Evolutionary conservation across 1,140 invertebrate genomes (phyloP), one percentile per base, ranked within the genome.

Genomic region (Mizuhopecten yessoensis): DNA sequence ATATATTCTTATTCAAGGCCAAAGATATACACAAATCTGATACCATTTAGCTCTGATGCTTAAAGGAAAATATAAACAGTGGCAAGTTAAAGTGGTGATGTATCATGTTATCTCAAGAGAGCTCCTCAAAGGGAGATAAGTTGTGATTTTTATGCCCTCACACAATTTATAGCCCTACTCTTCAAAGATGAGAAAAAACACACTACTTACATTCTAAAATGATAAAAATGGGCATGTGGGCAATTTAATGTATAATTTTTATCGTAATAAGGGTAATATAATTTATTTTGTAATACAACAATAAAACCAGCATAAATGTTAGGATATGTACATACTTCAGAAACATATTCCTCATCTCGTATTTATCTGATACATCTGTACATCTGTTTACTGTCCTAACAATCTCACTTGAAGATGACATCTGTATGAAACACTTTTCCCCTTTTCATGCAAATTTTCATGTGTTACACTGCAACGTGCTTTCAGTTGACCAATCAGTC

Each of bases 111-210:
- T 75, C 57, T 75, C 57, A 29, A 75, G 57, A 75, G 57, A 75
- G 57, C 57, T 75, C n/a, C n/a, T 75, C 57, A 75, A 75, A 75
- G 57, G 57, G 57, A 75, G 57, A 75, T 75, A 75, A 75, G 23
- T 75, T 75, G 57, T 75, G 57, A 75, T 75, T 75, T 9, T 75
- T 75, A 75, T 75, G n/a, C 11, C 57, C 57, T 75, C 1, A 75
- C 57, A 75, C n/a, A 75, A 29, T 75, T 75, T 75, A 75, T 75
- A 29, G n/a, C 57, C n/a, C 29, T 17, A 1, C n/a, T 29, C 57
- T 75, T 75, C 57, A 75, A 75, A 75, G 57, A 75, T 29, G 57
- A 75, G 57, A 75, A 75, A 75, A n/a, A 75, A 23, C 45, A 49
- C 1, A 23, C 45, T 17, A 15, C 45, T 49, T n/a, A 75, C 15